A percentile compares a stretch with the other conserved stretches of the same genome.
These are phyloP conservation scores for Pogonomyrmex barbatus DNA, from an alignment of 1,140 invertebrate species.

Conservation along the genomic window DNA sequence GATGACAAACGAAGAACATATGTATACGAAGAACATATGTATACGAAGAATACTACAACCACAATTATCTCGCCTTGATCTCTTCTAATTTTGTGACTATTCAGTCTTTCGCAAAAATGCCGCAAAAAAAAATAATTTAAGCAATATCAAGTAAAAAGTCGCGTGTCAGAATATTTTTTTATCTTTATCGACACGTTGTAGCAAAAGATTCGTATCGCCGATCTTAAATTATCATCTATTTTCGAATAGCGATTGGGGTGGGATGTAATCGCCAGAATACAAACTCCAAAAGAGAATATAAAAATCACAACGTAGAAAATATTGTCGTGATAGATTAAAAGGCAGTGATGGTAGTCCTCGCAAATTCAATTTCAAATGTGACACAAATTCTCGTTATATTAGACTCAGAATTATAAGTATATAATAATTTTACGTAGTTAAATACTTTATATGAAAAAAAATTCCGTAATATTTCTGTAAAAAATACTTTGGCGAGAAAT, in stretches of 20 bases:
- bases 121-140: not conserved
- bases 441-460: not conserved
- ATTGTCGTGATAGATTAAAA: conserved; percentile 13
- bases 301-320: not conserved
- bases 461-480: not conserved
- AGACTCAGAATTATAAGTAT: not conserved
- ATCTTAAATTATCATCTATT: not conserved
- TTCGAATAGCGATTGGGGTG: not conserved
- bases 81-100: not conserved
- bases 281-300: conserved; percentile 8
- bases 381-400: not conserved
- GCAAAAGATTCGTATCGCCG: not conserved
- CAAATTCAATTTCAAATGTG: not conserved
- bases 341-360: not conserved
- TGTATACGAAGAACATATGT: not conserved
- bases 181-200: not conserved
- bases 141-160: no score
- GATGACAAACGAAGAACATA: conserved; percentile 1
- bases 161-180: no score
- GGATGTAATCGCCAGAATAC: not conserved
- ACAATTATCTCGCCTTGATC: conserved; percentile 1
- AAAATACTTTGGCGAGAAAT: conserved; percentile 29
- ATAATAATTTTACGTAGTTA: no score
- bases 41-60: not conserved
- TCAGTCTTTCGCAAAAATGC: not conserved